A percentile compares a stretch with the other conserved stretches of the same genome.
phyloP scores from a whole-genome alignment of 2,797 vertebrate species.

The Ibycter americanus region DNA sequence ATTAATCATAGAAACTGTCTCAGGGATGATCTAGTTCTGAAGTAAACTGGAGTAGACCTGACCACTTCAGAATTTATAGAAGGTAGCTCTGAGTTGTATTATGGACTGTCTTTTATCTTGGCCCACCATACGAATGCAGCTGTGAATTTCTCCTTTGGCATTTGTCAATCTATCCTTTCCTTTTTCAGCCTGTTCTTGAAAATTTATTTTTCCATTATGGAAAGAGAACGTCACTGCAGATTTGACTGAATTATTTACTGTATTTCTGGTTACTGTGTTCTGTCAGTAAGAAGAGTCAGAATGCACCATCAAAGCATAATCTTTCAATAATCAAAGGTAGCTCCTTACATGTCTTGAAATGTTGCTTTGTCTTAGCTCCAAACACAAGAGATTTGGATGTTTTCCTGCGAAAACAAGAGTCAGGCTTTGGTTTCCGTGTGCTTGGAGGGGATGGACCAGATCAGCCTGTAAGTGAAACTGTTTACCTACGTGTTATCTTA shows the following conservation, averaged over 20 bases:
- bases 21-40: background rate
- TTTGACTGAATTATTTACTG: background rate
- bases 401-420: conserved; percentile 96
- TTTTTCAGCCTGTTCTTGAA: background rate
- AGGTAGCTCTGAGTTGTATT: background rate
- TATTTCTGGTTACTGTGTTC: background rate
- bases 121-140: background rate
- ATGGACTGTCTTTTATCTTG: background rate
- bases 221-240: background rate
- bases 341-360: background rate
- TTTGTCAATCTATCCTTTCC: background rate
- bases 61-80: background rate
- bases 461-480: conserved; percentile 86
- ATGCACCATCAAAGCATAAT: background rate
- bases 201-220: background rate
- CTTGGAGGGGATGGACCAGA: conserved; percentile 97
- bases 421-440: conserved; percentile 96
- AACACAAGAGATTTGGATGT: conserved; percentile 97
- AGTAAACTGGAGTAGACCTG: background rate
- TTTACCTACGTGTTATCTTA: fast-evolving
- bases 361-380: conserved; percentile 78
- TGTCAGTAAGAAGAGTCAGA: background rate
- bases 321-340: background rate
- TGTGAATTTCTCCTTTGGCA: background rate
- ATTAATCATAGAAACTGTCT: background rate